A percentile compares a stretch with the other conserved stretches of the same genome.
phyloP scores from a whole-genome alignment of 2,113 vertebrate species.

The Amphiprion percula region DNA sequence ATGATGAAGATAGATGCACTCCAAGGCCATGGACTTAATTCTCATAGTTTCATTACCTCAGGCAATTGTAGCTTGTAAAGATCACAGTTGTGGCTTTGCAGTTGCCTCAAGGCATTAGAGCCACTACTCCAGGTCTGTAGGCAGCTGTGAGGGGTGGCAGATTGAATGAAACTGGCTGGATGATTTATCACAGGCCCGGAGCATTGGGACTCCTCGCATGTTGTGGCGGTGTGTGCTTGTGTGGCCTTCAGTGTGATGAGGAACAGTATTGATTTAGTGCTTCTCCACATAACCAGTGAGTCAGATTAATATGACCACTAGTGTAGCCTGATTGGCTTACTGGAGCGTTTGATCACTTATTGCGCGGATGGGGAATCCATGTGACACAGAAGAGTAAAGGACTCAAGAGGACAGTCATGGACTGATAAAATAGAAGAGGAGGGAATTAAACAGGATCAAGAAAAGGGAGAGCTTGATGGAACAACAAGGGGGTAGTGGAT shows the following conservation, averaged over 20 bases:
- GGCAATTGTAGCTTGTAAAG: slow-evolving; percentile 36
- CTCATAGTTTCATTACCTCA: slow-evolving; percentile 29
- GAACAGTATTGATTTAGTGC: slow-evolving; percentile 63
- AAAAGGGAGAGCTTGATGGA: slow-evolving; percentile 18
- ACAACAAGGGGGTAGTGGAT: slow-evolving; percentile 19
- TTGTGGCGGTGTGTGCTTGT: slow-evolving; percentile 11
- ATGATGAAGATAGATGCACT: slow-evolving; percentile 33
- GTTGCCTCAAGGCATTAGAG: slow-evolving; percentile 43
- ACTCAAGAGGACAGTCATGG: slow-evolving; percentile 11
- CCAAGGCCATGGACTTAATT: slow-evolving; percentile 13
- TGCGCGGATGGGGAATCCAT: slow-evolving; percentile 25
- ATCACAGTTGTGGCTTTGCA: slow-evolving; percentile 53
- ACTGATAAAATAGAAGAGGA: slow-evolving; percentile 39
- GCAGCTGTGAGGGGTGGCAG: slow-evolving; percentile 61
- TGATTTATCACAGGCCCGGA: slow-evolving; percentile 73
- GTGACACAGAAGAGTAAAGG: slow-evolving; percentile 21
- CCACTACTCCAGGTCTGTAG: slow-evolving; percentile 39
- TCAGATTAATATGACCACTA: slow-evolving; percentile 54
- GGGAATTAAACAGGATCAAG: slow-evolving; percentile 35
- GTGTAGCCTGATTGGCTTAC: slow-evolving; percentile 40
- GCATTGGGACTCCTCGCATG: slow-evolving; percentile 49
- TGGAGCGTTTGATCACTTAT: slow-evolving; percentile 52
- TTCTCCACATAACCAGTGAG: slow-evolving; percentile 43
- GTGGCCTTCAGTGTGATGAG: slow-evolving; percentile 36
- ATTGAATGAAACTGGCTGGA: slow-evolving; percentile 67